Evolutionary conservation across 2,888 invertebrate genomes (phyloP).

Genomic region (Tetragonisca angustula): DNA sequence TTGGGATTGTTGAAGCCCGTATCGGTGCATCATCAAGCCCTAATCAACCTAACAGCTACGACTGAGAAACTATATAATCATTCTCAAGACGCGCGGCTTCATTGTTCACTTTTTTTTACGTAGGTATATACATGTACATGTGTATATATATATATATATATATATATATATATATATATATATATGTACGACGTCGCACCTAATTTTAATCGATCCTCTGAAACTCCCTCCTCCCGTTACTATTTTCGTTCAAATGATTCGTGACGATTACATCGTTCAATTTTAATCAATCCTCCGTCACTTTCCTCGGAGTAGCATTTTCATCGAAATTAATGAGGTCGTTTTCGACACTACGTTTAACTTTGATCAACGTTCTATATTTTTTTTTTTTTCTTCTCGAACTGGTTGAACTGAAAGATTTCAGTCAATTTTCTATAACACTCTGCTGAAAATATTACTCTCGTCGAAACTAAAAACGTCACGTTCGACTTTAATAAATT

Average conservation of each 20-base stretch:
- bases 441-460: too few species aligned
- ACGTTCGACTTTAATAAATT: too few species aligned
- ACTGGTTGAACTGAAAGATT: too few species aligned
- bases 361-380: too few species aligned
- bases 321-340: too few species aligned
- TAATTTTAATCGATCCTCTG: not conserved
- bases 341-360: too few species aligned
- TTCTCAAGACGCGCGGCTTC: not conserved
- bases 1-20: not conserved
- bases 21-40: slow-evolving; percentile 12
- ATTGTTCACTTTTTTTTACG: not conserved
- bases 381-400: too few species aligned
- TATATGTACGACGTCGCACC: not conserved
- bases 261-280: not conserved
- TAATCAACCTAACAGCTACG: slow-evolving; percentile 9
- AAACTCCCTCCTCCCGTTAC: not conserved
- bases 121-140: too few species aligned
- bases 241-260: not conserved
- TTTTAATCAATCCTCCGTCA: not conserved
- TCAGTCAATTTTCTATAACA: too few species aligned
- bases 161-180: too few species aligned
- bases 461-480: too few species aligned
- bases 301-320: not conserved
- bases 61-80: not conserved
- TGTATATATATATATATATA: too few species aligned